A percentile compares a stretch with the other conserved stretches of the same genome.
phyloP scores from a whole-genome alignment of 2,113 vertebrate genomes.

The Thoracochromis brauschi region DNA sequence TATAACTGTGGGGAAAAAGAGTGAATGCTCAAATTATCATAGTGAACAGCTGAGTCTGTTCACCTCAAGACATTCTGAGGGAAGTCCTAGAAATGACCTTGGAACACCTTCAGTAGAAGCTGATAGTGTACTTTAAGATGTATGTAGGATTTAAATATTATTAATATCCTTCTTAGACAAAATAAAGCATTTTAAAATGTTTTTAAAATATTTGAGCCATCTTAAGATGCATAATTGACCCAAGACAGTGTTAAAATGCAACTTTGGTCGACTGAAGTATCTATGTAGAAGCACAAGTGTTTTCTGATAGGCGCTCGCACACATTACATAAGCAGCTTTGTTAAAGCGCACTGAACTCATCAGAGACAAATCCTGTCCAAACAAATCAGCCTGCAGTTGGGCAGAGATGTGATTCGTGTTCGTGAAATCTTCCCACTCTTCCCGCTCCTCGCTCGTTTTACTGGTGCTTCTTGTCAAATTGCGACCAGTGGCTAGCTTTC shows the following conservation, averaged over 20 bases:
- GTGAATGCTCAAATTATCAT: background rate
- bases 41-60: background rate
- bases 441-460: background rate
- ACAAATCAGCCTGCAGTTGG: background rate
- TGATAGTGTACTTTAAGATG: background rate
- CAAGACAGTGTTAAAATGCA: background rate
- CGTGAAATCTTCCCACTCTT: background rate
- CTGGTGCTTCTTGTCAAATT: background rate
- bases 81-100: background rate
- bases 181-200: background rate
- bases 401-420: background rate
- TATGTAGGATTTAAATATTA: background rate
- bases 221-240: background rate
- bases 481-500: background rate
- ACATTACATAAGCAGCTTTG: background rate
- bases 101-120: background rate
- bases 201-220: background rate
- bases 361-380: background rate
- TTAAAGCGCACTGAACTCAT: background rate
- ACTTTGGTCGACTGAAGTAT: background rate
- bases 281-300: background rate
- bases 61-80: accelerated
- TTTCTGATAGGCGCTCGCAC: background rate
- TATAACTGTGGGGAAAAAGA: background rate
- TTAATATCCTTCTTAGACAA: background rate